phyloP scores from a whole-genome alignment of 1,140 invertebrate species.

The Helicorthomorpha holstii region DNA sequence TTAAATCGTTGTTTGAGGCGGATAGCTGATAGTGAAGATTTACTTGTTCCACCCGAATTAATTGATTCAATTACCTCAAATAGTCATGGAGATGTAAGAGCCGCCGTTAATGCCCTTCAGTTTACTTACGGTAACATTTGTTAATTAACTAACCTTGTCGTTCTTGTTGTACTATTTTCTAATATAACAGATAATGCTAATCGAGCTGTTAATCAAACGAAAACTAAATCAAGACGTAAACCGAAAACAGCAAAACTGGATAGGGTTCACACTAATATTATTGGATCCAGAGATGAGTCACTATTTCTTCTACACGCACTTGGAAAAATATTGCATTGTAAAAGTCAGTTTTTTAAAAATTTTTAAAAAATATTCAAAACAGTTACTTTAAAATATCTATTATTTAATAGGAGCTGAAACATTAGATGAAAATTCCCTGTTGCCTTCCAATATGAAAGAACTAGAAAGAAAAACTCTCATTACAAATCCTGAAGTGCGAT shows the following conservation, averaged over 20 bases:
- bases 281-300: constrained; percentile 17
- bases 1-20: constrained; percentile 21
- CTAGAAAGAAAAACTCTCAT: not conserved
- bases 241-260: not conserved
- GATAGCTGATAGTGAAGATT: constrained; percentile 16
- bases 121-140: constrained; percentile 14
- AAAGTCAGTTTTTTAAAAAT: constrained; percentile 24
- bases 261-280: not conserved
- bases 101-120: constrained; percentile 24
- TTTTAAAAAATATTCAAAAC: too few species aligned
- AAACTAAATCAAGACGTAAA: not conserved
- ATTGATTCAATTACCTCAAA: constrained; percentile 22
- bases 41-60: constrained; percentile 16
- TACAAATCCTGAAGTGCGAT: not conserved
- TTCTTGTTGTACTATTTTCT: not conserved
- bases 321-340: constrained; percentile 26
- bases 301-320: constrained; percentile 24
- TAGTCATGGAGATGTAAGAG: constrained; percentile 23
- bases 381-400: too few species aligned
- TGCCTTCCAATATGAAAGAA: not conserved
- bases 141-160: not conserved
- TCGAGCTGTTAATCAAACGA: constrained; percentile 9
- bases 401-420: not conserved
- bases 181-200: not conserved
- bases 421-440: not conserved